These are phyloP conservation scores for Luperina testacea DNA, from an alignment of 2,888 invertebrate species.

Conservation along the genomic window DNA sequence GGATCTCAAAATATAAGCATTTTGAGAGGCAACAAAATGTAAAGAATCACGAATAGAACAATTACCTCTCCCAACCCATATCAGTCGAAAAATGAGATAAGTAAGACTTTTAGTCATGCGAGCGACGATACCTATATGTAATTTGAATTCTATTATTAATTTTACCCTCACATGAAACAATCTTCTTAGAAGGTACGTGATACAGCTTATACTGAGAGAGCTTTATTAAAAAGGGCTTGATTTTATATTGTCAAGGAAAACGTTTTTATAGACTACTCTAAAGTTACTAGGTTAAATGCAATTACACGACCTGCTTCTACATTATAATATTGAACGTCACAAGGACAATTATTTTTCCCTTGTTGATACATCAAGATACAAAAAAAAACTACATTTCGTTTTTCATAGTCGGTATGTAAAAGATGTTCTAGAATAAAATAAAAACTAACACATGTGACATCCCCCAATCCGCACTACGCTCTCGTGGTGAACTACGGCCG, in stretches of 20 bases:
- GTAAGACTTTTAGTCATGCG: no score
- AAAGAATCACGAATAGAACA: no score
- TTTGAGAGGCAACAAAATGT: no score
- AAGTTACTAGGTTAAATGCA: slow-evolving; percentile 4
- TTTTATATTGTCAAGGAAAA: neutral
- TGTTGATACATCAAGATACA: neutral
- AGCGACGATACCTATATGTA: no score
- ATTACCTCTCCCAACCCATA: no score
- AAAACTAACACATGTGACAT: neutral
- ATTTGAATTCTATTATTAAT: neutral
- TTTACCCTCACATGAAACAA: neutral
- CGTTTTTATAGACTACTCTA: neutral
- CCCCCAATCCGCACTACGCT: neutral
- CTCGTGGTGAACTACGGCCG: neutral
- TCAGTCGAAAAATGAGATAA: no score
- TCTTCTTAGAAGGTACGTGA: neutral
- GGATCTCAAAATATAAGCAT: no score
- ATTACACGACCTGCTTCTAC: neutral
- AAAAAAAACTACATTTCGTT: neutral
- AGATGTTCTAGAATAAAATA: no score
- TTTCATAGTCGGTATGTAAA: neutral
- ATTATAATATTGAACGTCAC: neutral
- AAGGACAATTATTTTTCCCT: neutral
- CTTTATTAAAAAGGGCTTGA: neutral
- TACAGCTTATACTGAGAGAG: slow-evolving; percentile 4